phyloP scores from a whole-genome alignment of 2,888 invertebrate genomes.

The Ligdia adustata region DNA sequence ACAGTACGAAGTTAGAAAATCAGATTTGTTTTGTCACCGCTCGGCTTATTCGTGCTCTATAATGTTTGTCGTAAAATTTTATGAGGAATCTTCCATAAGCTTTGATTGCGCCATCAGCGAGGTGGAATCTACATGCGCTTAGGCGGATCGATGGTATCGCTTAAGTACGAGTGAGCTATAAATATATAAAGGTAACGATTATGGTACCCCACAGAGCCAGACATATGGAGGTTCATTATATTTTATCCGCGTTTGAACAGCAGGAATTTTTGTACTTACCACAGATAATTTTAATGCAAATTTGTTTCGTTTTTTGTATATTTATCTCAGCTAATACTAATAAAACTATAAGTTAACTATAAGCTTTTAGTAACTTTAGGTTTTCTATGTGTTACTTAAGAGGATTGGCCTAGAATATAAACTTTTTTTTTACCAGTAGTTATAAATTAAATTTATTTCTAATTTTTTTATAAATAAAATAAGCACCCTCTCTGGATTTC shows the following conservation, averaged over 20 bases:
- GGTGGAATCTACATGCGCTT: conserved; percentile 31
- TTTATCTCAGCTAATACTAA: too few relatives aligned
- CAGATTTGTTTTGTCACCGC: conserved; percentile 53
- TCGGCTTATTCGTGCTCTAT: conserved; percentile 59
- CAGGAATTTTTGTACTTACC: background rate
- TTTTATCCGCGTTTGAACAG: conserved; percentile 11
- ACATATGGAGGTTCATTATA: conserved; percentile 17
- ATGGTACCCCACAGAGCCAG: conserved; percentile 20
- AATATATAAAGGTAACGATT: conserved; percentile 26
- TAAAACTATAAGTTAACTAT: too few relatives aligned
- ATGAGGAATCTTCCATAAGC: conserved; percentile 66
- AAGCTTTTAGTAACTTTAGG: too few relatives aligned
- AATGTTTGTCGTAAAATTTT: conserved; percentile 70
- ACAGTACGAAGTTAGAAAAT: conserved; percentile 37
- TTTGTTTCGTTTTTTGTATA: too few relatives aligned
- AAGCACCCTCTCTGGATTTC: too few relatives aligned
- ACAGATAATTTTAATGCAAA: background rate
- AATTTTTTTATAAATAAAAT: too few relatives aligned
- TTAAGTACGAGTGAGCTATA: conserved; percentile 16
- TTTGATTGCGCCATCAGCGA: conserved; percentile 58
- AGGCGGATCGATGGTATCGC: conserved; percentile 22
- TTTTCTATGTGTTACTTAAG: too few relatives aligned
- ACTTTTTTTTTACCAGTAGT: too few relatives aligned
- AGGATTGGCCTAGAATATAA: too few relatives aligned
- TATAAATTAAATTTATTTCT: too few relatives aligned